Base-by-base conservation (phyloP, 2,113 vertebrate genomes). In the Rhinolophus ferrumequinum region DNA sequence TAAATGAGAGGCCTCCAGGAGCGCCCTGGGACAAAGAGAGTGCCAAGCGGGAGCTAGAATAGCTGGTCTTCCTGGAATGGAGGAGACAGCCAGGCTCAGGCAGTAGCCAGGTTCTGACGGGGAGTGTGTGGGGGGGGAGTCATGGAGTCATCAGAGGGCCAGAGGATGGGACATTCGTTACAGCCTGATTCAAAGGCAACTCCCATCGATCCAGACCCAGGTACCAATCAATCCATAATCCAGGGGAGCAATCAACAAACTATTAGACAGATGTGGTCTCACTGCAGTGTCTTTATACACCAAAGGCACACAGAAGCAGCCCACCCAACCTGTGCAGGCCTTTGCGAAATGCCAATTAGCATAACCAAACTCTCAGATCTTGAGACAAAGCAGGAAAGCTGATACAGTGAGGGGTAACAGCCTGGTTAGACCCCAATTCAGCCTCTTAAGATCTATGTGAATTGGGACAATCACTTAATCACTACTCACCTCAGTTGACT, bases 11-110 rank as follows among this genome's bases (percentile, higher is more conserved):
- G 69, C 96, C 89, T 22, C 1, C 22, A 66, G 77, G 82, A 33
- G 30, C 97, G 80, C 6, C 67, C 8, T 0, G 60, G 93, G 84
- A 90, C 91, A 97, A 96, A 97, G 54, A 79, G 69, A 82, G 22
- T 30, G 79, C 81, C 90, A 77, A 93, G 75, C 76, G 0, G 13
- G 52, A 70, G 14, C 72, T 94, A 83, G 89, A 72, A 41, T 4
- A 9, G 58, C 41, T 44, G 3, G 4, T 9, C 70, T 97, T 95
- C 88, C 92, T 73, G 76, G 72, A 92, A 96, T 52, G 30, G 80
- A 85, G 77, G 11, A 28, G 33, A 33, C 1, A 83, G 90, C 22
- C 8, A 30, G 26, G 38, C 33, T 54, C 50, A 16, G 2, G 11
- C 13, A 14, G 41, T 3, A 94, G 87, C 80, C 84, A 95, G 92